phyloP scores from a whole-genome alignment of 2,888 invertebrate species.

The Podabrus alpinus region DNA sequence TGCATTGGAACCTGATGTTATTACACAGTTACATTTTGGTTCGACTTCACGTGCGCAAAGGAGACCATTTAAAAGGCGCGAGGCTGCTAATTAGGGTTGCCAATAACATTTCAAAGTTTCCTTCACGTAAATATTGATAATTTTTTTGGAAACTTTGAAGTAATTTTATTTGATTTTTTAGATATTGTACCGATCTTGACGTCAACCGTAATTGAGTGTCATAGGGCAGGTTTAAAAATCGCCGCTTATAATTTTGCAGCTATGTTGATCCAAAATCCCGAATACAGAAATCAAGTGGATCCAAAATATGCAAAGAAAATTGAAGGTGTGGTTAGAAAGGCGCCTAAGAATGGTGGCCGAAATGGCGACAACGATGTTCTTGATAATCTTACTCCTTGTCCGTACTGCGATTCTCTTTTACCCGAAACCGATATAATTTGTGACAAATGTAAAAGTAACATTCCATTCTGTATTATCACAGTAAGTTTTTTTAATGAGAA shows the following conservation, averaged over 20 bases:
- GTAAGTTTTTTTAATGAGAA: slow-evolving; percentile 57
- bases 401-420: slow-evolving; percentile 79
- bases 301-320: slow-evolving; percentile 95
- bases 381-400: slow-evolving; percentile 74
- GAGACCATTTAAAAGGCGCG: slow-evolving; percentile 89
- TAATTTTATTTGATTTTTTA: slow-evolving; percentile 55
- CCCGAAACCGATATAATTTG: slow-evolving; percentile 83
- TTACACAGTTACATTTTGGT: slow-evolving; percentile 95
- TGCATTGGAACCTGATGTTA: slow-evolving; percentile 83
- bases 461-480: slow-evolving; percentile 94
- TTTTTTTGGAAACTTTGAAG: background rate
- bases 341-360: slow-evolving; percentile 61
- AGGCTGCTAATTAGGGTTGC: slow-evolving; percentile 89
- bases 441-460: slow-evolving; percentile 81
- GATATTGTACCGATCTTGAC: slow-evolving; percentile 96
- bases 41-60: slow-evolving; percentile 83
- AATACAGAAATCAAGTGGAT: slow-evolving; percentile 88
- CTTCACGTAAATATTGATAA: slow-evolving; percentile 79
- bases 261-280: slow-evolving; percentile 85
- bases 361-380: slow-evolving; percentile 46
- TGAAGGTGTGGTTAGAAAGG: slow-evolving; percentile 91
- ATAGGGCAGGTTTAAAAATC: slow-evolving; percentile 87
- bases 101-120: slow-evolving; percentile 93
- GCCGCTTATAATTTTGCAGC: slow-evolving; percentile 92
- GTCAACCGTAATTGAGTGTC: slow-evolving; percentile 96